Evolutionary conservation across 1,140 invertebrate genomes (phyloP).

Genomic region (Platyscapa corneri): DNA sequence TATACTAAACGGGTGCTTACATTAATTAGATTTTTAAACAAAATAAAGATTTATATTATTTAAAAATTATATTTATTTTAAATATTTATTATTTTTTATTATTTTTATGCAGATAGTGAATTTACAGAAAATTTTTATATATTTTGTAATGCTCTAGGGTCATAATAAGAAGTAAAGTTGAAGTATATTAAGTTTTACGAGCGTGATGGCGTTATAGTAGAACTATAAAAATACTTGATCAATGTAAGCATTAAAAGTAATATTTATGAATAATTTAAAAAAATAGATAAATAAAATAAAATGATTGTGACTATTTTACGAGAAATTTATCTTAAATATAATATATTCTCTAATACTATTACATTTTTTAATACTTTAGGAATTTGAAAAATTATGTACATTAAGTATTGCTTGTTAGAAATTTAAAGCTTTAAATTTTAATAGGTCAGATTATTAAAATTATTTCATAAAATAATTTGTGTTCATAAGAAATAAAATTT

Average conservation of each 20-base stretch:
- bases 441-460: too few relatives aligned
- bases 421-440: too few relatives aligned
- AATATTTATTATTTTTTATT: neutral
- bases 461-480: too few relatives aligned
- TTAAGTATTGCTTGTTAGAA: too few relatives aligned
- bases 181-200: conserved; percentile 23
- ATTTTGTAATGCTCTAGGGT: conserved; percentile 11
- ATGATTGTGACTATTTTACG: neutral
- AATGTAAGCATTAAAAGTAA: conserved; percentile 20
- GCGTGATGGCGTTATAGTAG: neutral
- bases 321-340: neutral
- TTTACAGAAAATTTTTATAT: neutral
- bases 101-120: neutral
- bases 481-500: too few relatives aligned
- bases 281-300: neutral
- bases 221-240: conserved; percentile 15
- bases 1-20: neutral
- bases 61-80: neutral
- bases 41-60: neutral
- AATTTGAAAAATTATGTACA: too few relatives aligned
- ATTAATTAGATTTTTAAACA: neutral
- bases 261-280: neutral
- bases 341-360: neutral
- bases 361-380: too few relatives aligned
- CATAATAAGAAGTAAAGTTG: conserved; percentile 14